Evolutionary conservation across 2,888 invertebrate genomes (phyloP), one percentile per base, ranked within the genome.

Genomic region (Agrochola lychnidis): DNA sequence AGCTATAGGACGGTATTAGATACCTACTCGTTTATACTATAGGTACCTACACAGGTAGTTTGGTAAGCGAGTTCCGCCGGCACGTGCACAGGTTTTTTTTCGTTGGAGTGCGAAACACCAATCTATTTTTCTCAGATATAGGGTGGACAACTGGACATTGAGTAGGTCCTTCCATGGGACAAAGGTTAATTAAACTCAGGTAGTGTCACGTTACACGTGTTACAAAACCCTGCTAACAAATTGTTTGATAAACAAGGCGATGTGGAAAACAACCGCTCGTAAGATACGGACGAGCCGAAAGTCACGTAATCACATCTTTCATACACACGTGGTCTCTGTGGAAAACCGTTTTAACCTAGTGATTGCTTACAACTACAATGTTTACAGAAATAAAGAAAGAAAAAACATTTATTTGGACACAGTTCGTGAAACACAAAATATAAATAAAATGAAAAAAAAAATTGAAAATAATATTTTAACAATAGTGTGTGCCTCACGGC

Each of bases 291-390:
- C 76, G 70, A 67, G 70, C 57, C 22, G 14, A 59, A 42, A 63
- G 70, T 76, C 70, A 80, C 80, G 80, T 80, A 68, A 63, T 36
- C 69, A 66, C 69, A 61, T 14, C 40, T 53, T 68, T 30, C 22
- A 40, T 25, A 53, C 59, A 59, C 57, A 81, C 69, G 64, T 63
- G 56, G 22, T 6, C 16, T 9, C 16, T 12, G 57, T 68, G 45
- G 45, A 22, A 61, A 53, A 72, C 36, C 73, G 2, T 61, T 19
- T 66, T 40, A 53, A 66, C 22, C 22, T 42, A 45, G 51, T 66
- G n/a, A 36, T n/a, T 59, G 42, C 7, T 57, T n/a, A 40, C 36
- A 51, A 40, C 10, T n/a, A n/a, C n/a, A n/a, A n/a, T n/a, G n/a
- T n/a, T n/a, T n/a, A n/a, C n/a, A n/a, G n/a, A n/a, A n/a, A n/a